Evolutionary conservation across 2,113 vertebrate genomes (phyloP).

Genomic region (Ellobius talpinus): DNA sequence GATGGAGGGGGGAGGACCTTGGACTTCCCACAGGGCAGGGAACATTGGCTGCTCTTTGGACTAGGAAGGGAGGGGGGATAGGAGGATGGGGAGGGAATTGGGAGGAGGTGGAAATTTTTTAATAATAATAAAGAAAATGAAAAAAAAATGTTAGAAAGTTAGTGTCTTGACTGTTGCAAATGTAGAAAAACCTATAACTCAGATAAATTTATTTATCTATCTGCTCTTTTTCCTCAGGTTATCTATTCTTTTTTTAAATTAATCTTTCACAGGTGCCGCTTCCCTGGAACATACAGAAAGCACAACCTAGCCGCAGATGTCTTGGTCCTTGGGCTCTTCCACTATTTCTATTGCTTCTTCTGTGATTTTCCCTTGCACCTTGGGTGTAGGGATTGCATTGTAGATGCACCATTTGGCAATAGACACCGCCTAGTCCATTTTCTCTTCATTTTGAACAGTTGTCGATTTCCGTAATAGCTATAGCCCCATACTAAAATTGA

Average conservation of each 20-base stretch:
- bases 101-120: too few species aligned
- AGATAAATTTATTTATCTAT: too few species aligned
- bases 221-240: constrained; percentile 12
- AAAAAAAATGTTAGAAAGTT: too few species aligned
- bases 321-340: neutral
- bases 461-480: neutral
- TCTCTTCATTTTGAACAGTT: neutral
- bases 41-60: too few species aligned
- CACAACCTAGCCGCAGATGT: neutral
- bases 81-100: too few species aligned
- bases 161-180: neutral
- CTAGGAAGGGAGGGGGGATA: too few species aligned
- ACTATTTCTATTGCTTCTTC: neutral
- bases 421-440: neutral
- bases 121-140: too few species aligned
- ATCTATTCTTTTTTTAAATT: constrained; percentile 23
- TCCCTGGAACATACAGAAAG: too few species aligned
- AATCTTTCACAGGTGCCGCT: neutral
- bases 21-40: too few species aligned
- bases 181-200: neutral
- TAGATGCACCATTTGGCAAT: neutral
- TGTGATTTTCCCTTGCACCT: neutral
- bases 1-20: too few species aligned
- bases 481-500: neutral
- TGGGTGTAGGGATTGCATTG: neutral